Evolutionary conservation across 2,797 vertebrate genomes (phyloP).

Genomic region (Darevskia nairensis): DNA sequence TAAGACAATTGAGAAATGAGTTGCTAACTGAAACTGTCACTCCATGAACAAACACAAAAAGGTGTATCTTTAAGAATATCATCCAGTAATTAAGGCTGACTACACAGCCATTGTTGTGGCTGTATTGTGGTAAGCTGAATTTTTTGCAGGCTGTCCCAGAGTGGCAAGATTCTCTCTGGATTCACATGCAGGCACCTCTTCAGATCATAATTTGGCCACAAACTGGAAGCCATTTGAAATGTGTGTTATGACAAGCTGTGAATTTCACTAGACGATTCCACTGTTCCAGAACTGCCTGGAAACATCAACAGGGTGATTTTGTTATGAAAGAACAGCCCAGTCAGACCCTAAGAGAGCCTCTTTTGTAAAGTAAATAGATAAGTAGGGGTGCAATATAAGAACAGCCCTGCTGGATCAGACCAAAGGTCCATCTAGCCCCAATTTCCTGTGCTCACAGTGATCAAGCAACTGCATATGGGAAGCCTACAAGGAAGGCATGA

Average conservation of each 20-base stretch:
- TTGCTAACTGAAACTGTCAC: background rate
- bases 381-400: background rate
- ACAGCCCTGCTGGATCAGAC: no score
- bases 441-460: no score
- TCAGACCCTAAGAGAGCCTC: background rate
- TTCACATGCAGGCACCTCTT: background rate
- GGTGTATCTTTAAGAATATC: background rate
- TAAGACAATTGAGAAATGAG: background rate
- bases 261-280: background rate
- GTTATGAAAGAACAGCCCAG: background rate
- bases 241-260: background rate
- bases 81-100: background rate
- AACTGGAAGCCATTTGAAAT: background rate
- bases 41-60: background rate
- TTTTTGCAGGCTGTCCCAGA: background rate
- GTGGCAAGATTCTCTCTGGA: background rate
- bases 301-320: background rate
- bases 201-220: background rate
- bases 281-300: background rate
- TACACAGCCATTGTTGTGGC: background rate
- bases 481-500: no score
- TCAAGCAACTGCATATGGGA: no score
- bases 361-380: background rate
- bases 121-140: background rate
- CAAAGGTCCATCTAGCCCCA: no score